A percentile compares a stretch with the other conserved stretches of the same genome.
phyloP scores from a whole-genome alignment of 2,797 vertebrate genomes.

The Threskiornis aethiopicus region DNA sequence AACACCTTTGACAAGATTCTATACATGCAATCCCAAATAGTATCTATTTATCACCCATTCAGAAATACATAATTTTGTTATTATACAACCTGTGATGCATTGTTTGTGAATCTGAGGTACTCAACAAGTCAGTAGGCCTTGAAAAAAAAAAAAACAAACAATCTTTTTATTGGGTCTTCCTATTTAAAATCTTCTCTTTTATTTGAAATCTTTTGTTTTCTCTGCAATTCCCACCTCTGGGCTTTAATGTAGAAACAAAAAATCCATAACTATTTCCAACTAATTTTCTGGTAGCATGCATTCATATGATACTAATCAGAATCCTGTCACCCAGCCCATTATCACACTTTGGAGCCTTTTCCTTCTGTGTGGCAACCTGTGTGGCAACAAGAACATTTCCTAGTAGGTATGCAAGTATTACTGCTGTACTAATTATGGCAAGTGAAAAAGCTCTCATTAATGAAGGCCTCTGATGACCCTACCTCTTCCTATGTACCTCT shows the following conservation, averaged over 20 bases:
- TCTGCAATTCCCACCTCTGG: not conserved
- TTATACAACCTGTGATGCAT: not conserved
- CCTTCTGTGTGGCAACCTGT: not conserved
- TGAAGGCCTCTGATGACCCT: not conserved
- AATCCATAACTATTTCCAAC: not conserved
- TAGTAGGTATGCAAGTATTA: not conserved
- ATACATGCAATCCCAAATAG: not conserved
- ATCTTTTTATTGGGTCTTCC: not conserved
- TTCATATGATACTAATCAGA: not conserved
- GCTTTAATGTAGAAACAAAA: not conserved
- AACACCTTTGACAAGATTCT: not conserved
- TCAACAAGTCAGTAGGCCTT: not conserved
- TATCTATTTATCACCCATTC: not conserved
- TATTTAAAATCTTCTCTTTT: not conserved
- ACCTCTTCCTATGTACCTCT: not conserved
- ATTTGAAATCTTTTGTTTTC: not conserved
- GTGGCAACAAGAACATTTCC: not conserved
- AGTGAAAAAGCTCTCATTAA: not conserved
- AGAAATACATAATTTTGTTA: not conserved
- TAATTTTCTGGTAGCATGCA: not conserved
- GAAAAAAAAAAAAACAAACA: not conserved
- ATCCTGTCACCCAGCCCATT: not conserved
- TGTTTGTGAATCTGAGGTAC: not conserved
- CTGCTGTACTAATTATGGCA: not conserved
- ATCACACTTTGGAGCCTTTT: not conserved